Evolutionary conservation across 2,797 vertebrate genomes (phyloP).

Genomic region (Urosaurus nigricauda): DNA sequence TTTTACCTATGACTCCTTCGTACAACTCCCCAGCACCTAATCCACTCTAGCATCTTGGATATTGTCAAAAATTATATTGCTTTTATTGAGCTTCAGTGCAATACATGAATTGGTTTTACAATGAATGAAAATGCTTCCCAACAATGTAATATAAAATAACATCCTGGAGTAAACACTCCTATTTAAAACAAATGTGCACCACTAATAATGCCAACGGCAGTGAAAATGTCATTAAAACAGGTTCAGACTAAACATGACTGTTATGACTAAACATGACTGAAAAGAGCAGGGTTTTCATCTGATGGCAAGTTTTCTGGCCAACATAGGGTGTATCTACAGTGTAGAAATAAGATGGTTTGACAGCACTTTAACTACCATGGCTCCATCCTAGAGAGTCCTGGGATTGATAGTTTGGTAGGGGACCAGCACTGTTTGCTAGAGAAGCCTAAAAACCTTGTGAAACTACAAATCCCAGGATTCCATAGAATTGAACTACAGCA

Average conservation of each 20-base stretch:
- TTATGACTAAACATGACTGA: no score
- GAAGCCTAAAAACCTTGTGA: no score
- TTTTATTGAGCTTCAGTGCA: neutral
- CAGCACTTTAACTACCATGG: no score
- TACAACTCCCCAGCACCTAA: neutral
- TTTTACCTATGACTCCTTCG: fast-evolving
- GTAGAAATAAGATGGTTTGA: no score
- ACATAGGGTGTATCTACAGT: neutral
- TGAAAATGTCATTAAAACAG: neutral
- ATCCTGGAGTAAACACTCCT: neutral
- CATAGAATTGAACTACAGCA: no score
- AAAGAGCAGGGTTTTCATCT: neutral
- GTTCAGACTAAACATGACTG: neutral
- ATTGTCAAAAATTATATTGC: neutral
- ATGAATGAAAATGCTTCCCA: neutral
- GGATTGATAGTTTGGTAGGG: no score
- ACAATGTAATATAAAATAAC: neutral
- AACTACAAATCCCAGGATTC: no score
- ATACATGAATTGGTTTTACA: neutral
- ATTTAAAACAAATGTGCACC: neutral
- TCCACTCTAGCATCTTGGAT: neutral
- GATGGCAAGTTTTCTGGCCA: neutral
- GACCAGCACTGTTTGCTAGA: no score
- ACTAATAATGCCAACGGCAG: neutral
- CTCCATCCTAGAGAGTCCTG: no score